Base-by-base conservation (phyloP, 1,140 invertebrate species). In the Drosophila trapezifrons region DNA sequence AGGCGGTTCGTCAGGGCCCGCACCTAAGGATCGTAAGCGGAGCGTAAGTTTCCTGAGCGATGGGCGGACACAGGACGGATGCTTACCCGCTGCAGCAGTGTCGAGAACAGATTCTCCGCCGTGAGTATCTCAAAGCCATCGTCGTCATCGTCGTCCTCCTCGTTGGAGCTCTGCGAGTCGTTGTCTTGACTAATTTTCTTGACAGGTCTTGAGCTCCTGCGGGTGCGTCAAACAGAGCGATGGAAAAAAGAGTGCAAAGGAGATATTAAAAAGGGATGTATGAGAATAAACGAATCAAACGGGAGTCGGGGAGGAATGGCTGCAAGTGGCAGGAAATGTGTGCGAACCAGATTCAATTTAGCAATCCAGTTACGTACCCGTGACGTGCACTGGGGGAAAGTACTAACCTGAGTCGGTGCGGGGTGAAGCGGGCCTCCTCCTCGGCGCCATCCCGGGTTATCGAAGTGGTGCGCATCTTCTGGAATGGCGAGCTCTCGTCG, bases 51-150 rank as follows among this genome's bases (percentile, higher is more conserved):
- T 43, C 40, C 9, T 49, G n/a, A 43, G 27, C 40, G 7, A 60
- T 42, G 29, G 2, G 32, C 15, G 10, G 2, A n/a, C n/a, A 4
- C 18, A 32, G 18, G 46, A 22, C 6, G 18, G 4, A 15, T 32
- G 2, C 80, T 90, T 91, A 98, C 97, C 90, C 97, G 94, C 69
- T 96, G 96, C 42, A 98, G 92, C 38, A 98, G 92, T 1, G 96
- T 97, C 2, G 96, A 97, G 92, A 98, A 98, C 29, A 98, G 93
- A 91, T 97, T 97, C 92, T 98, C 97, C 2, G 97, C 97, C 3
- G 97, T 98, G 45, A 98, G 93, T 63, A 97, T 94, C 90, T 98
- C 96, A 93, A 98, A 98, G 69, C 96, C 96, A 90, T 97, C 97
- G 80, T 97, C 97, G 86, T 97, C 96, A 60, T 97, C 96, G 85